Conservation (phyloP, 2,797 vertebrate genomes). For the Gymnocypris eckloni region DNA sequence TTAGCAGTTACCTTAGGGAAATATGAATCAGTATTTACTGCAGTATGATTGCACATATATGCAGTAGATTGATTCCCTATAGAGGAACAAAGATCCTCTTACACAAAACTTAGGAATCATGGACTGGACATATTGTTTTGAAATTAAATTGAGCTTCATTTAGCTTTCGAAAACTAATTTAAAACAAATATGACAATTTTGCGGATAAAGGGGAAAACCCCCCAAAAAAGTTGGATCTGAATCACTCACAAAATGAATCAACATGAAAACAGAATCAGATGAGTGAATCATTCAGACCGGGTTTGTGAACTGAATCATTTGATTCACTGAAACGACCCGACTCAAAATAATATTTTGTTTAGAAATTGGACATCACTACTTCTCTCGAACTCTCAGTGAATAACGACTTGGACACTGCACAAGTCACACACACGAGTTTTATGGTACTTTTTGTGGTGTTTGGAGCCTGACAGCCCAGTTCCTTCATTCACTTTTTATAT, state of each 20-base stretch:
- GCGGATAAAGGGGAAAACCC: neutral
- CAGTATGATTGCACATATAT: neutral
- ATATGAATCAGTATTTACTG: neutral
- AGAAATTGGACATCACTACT: neutral
- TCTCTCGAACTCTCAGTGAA: neutral
- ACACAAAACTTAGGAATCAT: neutral
- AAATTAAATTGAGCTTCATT: neutral
- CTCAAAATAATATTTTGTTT: neutral
- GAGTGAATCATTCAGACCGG: neutral
- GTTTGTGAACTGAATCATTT: neutral
- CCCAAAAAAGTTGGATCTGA: neutral
- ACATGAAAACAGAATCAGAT: neutral
- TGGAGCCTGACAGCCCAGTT: neutral
- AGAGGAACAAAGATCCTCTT: neutral
- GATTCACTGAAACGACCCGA: neutral
- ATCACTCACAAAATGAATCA: neutral
- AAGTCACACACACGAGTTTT: neutral
- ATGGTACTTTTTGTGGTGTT: neutral
- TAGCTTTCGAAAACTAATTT: neutral
- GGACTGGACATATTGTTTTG: neutral
- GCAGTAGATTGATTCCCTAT: neutral
- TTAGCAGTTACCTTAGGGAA: conserved; percentile 18
- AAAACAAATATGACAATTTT: neutral
- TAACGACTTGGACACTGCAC: neutral
- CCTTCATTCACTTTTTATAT: neutral